Base-by-base conservation (phyloP, 2,888 invertebrate genomes). In the Stenolophus ochropezus region DNA sequence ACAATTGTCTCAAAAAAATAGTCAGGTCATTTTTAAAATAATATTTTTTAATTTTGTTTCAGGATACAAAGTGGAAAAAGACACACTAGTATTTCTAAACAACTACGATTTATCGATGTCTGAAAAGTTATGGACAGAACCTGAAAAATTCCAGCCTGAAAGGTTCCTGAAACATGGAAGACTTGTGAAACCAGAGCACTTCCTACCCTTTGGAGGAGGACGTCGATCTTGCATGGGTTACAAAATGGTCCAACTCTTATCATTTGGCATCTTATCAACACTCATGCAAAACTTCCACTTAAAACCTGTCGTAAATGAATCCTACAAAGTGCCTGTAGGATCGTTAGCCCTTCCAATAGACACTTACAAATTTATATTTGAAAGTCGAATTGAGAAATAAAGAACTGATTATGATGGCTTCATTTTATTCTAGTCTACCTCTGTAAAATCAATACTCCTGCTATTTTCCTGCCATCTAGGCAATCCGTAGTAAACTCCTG, bases 171-270 rank as follows among this genome's bases (percentile, higher is more conserved):
- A 89, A 80, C 89, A 91, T 18, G 92, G 91, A 0, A 87, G 88
- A 61, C 86, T 94, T 11, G 85, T 89, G 2, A 94, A 93, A 85
- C 93, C 94, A 0, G 92, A 93, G 25, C 90, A 92, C 85, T 94
- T 94, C 86, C 87, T 94, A 18, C 94, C 94, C 0, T 94, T 94
- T 86, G 93, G 93, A 0, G 92, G 92, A 2, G 94, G 94, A 0
- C 90, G 92, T 83, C 88, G 94, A 49, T 92, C 93, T 33, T 94
- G 94, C 87, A 92, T 94, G 91, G 94, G 94, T 0, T 93, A 93
- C 88, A 93, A 92, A 86, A 89, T 94, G 89, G 93, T 93, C 0
- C 92, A 93, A 84, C 89, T 92, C 73, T 86, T 93, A 5, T 90
- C 91, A 76, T 92, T 92, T 84, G 89, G 91, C 1, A 89, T 91